phyloP scores from a whole-genome alignment of 2,797 vertebrate species.

The Lacerta bilineata region DNA sequence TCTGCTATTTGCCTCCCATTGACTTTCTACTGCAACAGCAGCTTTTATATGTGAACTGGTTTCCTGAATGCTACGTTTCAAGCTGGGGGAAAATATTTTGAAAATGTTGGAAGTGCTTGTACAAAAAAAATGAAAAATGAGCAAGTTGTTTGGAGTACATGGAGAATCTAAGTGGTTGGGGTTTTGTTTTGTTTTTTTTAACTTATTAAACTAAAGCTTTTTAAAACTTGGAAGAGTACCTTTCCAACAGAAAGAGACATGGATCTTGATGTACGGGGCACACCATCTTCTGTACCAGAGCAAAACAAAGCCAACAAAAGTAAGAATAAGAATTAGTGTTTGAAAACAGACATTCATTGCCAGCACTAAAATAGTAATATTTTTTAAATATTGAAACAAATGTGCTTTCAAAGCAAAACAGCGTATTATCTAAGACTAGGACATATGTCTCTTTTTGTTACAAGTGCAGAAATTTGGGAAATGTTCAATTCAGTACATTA shows the following conservation, averaged over 20 bases:
- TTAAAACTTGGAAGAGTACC: constrained; percentile 79
- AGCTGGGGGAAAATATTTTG: not conserved
- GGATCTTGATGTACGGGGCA: constrained; percentile 91
- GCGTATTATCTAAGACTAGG: not conserved
- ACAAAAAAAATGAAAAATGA: not conserved
- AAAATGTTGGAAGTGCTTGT: not conserved
- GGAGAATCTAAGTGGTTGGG: not conserved
- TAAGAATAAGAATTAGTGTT: constrained; percentile 28
- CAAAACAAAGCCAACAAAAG: constrained; percentile 51
- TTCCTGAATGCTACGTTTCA: not conserved
- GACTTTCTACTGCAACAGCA: too few relatives aligned
- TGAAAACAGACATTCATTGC: not conserved
- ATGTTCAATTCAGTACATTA: not conserved
- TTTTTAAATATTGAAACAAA: not conserved
- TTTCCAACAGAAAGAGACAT: constrained; percentile 98
- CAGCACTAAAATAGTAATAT: constrained; percentile 7
- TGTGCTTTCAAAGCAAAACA: constrained; percentile 6
- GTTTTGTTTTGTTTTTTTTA: too few relatives aligned
- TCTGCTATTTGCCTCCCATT: not conserved
- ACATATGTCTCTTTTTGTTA: constrained; percentile 12
- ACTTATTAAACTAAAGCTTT: not conserved
- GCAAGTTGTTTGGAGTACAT: not conserved
- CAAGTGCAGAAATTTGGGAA: constrained; percentile 7
- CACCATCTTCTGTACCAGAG: constrained; percentile 89
- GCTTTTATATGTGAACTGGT: not conserved